Conservation (phyloP, 2,888 invertebrate species). For the Gymnocheta viridis region DNA sequence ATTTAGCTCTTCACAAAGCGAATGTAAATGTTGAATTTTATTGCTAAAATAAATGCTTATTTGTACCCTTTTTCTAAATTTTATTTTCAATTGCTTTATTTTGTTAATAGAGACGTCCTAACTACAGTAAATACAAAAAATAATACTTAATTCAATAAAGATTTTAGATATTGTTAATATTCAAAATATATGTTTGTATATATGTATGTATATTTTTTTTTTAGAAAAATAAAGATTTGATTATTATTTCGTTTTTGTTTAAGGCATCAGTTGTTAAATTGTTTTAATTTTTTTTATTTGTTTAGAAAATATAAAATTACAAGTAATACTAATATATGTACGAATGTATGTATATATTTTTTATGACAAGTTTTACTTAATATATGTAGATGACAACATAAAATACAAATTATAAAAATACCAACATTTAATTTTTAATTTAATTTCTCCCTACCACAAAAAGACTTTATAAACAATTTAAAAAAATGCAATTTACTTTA, state of each 20-base stretch:
- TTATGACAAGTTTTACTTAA: slow-evolving; percentile 61
- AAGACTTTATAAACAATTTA: not conserved
- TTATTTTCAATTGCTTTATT: slow-evolving; percentile 35
- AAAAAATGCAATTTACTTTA: not conserved
- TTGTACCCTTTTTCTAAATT: not conserved
- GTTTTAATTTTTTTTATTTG: slow-evolving; percentile 20
- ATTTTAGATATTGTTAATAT: slow-evolving; percentile 30
- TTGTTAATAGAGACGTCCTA: slow-evolving; percentile 57
- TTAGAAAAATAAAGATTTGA: slow-evolving; percentile 52
- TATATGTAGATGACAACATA: slow-evolving; percentile 48
- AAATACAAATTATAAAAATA: slow-evolving; percentile 13
- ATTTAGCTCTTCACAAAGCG: no score
- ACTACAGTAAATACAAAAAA: slow-evolving; percentile 64
- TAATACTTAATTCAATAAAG: slow-evolving; percentile 67
- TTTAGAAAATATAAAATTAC: slow-evolving; percentile 16
- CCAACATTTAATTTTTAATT: slow-evolving; percentile 18
- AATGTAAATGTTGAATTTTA: not conserved
- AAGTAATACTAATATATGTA: slow-evolving; percentile 52
- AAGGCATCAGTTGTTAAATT: slow-evolving; percentile 54
- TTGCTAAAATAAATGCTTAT: slow-evolving; percentile 52
- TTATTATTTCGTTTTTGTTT: slow-evolving; percentile 45
- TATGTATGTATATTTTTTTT: slow-evolving; percentile 32
- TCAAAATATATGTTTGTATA: not conserved
- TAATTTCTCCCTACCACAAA: not conserved
- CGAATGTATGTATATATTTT: slow-evolving; percentile 9